phyloP scores from a whole-genome alignment of 2,888 invertebrate species.

The Piscicola geometra region DNA sequence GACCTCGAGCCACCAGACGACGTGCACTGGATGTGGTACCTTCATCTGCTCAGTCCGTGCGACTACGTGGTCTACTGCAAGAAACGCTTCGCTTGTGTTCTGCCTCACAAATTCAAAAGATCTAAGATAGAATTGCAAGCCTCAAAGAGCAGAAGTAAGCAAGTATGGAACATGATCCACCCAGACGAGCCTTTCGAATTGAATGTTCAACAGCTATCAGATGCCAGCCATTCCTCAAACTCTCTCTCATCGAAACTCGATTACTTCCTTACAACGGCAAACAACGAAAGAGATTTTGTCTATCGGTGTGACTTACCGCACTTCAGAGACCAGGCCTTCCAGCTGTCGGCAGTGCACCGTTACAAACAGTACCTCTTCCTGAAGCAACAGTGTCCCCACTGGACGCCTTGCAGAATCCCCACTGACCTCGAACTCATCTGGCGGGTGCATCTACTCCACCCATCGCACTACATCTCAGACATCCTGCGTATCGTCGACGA shows the following conservation, averaged over 20 bases:
- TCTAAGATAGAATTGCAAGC: slow-evolving; percentile 26
- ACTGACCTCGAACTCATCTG: slow-evolving; percentile 40
- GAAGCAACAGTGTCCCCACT: slow-evolving; percentile 6
- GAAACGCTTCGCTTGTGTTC: slow-evolving; percentile 33
- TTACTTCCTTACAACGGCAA: slow-evolving; percentile 29
- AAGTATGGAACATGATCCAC: slow-evolving; percentile 38
- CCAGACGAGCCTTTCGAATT: slow-evolving; percentile 39
- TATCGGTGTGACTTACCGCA: slow-evolving; percentile 42
- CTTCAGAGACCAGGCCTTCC: slow-evolving; percentile 41
- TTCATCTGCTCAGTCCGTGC: slow-evolving; percentile 53
- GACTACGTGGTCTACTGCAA: slow-evolving; percentile 46
- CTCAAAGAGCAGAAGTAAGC: slow-evolving; percentile 29
- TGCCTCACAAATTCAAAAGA: slow-evolving; percentile 37
- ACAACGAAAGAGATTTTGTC: slow-evolving; percentile 35
- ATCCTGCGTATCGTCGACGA: slow-evolving; percentile 23
- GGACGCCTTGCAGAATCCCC: slow-evolving; percentile 32
- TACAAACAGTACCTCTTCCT: slow-evolving; percentile 40
- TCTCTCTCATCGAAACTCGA: slow-evolving; percentile 29
- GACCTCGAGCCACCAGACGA: slow-evolving; percentile 58
- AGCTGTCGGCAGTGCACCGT: slow-evolving; percentile 37
- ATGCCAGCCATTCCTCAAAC: background rate
- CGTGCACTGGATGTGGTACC: slow-evolving; percentile 60
- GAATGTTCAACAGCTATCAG: slow-evolving; percentile 13
- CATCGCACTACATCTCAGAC: slow-evolving; percentile 39
- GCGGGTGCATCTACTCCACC: slow-evolving; percentile 39